Evolutionary conservation across 1,140 invertebrate genomes (phyloP), one percentile per base, ranked within the genome.

Genomic region (Aphidius gifuensis): DNA sequence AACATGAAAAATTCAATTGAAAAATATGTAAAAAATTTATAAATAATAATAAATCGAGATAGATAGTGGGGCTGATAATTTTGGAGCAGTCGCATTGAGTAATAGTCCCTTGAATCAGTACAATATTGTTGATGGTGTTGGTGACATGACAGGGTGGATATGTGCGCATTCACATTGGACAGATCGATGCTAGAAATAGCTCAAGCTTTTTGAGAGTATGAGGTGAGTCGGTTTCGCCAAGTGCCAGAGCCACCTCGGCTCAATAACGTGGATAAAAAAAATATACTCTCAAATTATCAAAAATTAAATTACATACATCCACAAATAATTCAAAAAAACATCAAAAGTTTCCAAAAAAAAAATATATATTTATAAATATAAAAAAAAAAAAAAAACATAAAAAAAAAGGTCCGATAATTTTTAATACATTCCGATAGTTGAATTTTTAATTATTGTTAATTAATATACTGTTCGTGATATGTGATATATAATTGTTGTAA

Each of bases 221-320:
- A 79, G 73, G 74, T 76, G 74, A 79, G 77, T 80, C 70, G 76
- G 71, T 73, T 77, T 74, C 70, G 73, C 70, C 78, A 75, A 71
- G 72, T 71, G 72, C 42, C 72, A 74, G 76, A 75, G 75, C 72
- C 71, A 71, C 73, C 67, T 68, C 59, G 72, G 66, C 69, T 73
- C 72, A 70, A 68, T 62, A 69, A 53, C 55, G 61, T 54, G 54
- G 48, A 55, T 64, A 53, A 60, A 57, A 61, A 43, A 53, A 38
- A 23, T 21, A 23, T 42, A 44, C 53, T 56, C 46, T 63, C 54
- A 45, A 16, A 9, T 54, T 56, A 23, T 21, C 40, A 44, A 47
- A 62, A 32, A n/a, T 11, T 40, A 32, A 45, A 38, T 49, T n/a
- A 49, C 3, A 21, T 11, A n/a, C n/a, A 21, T 21, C 23, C 23